Conservation (phyloP, 2,113 vertebrate genomes). For the Nothocercus nigrocapillus region DNA sequence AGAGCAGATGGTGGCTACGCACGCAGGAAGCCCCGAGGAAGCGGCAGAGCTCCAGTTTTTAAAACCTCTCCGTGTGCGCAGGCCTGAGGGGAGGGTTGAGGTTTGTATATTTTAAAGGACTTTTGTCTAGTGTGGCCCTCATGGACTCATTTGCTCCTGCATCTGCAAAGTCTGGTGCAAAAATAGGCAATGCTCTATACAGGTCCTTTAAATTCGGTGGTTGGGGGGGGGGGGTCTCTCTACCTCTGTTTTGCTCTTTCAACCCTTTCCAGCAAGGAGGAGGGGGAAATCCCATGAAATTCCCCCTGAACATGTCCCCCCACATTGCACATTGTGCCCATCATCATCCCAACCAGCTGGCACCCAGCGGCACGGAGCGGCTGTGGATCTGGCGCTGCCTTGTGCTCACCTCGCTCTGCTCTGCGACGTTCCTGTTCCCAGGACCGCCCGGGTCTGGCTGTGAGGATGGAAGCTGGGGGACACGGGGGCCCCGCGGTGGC, state of each 20-base stretch:
- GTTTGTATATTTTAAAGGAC: no score
- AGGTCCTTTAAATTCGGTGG: neutral
- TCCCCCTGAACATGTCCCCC: neutral
- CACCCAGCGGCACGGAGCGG: rapidly evolving
- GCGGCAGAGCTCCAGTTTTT: no score
- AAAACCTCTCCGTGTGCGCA: no score
- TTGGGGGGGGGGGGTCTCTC: neutral
- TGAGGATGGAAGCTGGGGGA: no score
- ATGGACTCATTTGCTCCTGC: rapidly evolving
- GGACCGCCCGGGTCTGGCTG: no score
- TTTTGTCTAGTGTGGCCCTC: rapidly evolving
- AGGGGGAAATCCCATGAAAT: neutral
- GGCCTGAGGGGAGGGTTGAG: no score
- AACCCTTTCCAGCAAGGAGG: neutral
- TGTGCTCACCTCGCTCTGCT: neutral
- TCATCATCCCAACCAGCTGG: neutral
- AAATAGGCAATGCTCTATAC: rapidly evolving
- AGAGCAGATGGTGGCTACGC: no score
- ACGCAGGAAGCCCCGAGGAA: no score
- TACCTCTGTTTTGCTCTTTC: neutral
- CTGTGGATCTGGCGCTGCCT: rapidly evolving
- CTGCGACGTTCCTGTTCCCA: neutral
- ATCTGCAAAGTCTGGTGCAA: neutral
- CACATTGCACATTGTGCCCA: neutral
- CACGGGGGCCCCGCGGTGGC: no score